These are phyloP conservation scores for Acanthurus tractus DNA, from an alignment of 2,797 vertebrate species.

Conservation along the genomic window DNA sequence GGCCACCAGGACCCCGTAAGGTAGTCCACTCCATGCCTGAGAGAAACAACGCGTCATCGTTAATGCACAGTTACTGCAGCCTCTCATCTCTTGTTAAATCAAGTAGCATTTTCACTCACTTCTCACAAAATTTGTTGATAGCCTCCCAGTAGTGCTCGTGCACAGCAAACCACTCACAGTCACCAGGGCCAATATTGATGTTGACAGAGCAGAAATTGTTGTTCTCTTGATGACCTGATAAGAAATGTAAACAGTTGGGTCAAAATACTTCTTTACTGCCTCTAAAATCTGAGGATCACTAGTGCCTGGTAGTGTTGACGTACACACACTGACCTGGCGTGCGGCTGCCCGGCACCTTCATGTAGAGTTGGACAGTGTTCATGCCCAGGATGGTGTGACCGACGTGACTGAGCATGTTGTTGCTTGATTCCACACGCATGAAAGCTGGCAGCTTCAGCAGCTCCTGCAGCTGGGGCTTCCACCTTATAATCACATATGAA, in stretches of 20 bases:
- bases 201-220: slow-evolving; percentile 99
- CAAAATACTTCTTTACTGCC: background rate
- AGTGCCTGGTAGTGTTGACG: no score
- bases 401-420: slow-evolving; percentile 98
- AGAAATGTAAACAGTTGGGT: slow-evolving; percentile 10
- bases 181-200: slow-evolving; percentile 98
- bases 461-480: slow-evolving; percentile 98
- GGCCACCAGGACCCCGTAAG: slow-evolving; percentile 98
- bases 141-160: slow-evolving; percentile 96
- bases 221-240: slow-evolving; percentile 97
- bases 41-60: slow-evolving; percentile 1
- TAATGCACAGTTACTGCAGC: background rate
- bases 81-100: background rate
- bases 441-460: slow-evolving; percentile 98
- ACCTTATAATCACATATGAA: slow-evolving; percentile 80
- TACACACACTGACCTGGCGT: slow-evolving; percentile 89
- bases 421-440: slow-evolving; percentile 96
- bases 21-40: slow-evolving; percentile 94
- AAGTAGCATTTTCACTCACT: slow-evolving; percentile 84
- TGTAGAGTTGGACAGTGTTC: slow-evolving; percentile 99
- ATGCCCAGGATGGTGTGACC: slow-evolving; percentile 98
- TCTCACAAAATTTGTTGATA: slow-evolving; percentile 99
- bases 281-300: no score
- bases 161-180: slow-evolving; percentile 99
- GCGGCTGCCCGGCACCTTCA: slow-evolving; percentile 99